A percentile compares a stretch with the other conserved stretches of the same genome.
Conservation (phyloP, 2,113 vertebrate genomes). For the Ochotona curzoniae region DNA sequence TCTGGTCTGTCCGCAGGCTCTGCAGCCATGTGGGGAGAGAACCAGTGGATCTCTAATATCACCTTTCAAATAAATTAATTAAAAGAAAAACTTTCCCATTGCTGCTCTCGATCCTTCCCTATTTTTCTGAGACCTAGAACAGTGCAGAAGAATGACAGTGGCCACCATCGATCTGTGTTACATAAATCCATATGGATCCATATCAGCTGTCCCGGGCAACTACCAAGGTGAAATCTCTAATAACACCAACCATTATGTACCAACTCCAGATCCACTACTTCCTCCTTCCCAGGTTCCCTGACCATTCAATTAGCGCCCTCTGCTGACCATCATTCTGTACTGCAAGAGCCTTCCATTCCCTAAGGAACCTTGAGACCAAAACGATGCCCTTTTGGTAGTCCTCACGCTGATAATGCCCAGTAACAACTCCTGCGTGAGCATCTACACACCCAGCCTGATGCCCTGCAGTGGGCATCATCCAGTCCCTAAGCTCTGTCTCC, state of each 20-base stretch:
- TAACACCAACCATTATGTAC: conserved; percentile 20
- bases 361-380: background rate
- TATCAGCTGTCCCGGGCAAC: background rate
- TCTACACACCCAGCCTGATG: background rate
- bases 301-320: conserved; percentile 68
- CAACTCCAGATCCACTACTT: conserved; percentile 61
- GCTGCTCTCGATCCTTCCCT: background rate
- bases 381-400: background rate
- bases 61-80: background rate
- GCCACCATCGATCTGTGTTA: background rate
- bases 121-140: background rate
- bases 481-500: background rate
- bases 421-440: background rate
- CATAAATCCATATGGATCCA: background rate
- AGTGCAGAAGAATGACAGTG: background rate
- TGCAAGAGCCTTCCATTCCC: background rate
- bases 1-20: too few species aligned
- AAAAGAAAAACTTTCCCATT: background rate
- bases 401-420: background rate
- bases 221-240: background rate
- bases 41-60: too few species aligned
- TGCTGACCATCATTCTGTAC: conserved; percentile 39
- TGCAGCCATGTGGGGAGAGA: too few species aligned
- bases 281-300: conserved; percentile 63
- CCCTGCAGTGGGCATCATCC: background rate